Percentiles rank a stretch among this genome's conserved stretches.
Evolutionary conservation across 2,113 vertebrate species (phyloP).

Genomic region (Laterallus jamaicensis): DNA sequence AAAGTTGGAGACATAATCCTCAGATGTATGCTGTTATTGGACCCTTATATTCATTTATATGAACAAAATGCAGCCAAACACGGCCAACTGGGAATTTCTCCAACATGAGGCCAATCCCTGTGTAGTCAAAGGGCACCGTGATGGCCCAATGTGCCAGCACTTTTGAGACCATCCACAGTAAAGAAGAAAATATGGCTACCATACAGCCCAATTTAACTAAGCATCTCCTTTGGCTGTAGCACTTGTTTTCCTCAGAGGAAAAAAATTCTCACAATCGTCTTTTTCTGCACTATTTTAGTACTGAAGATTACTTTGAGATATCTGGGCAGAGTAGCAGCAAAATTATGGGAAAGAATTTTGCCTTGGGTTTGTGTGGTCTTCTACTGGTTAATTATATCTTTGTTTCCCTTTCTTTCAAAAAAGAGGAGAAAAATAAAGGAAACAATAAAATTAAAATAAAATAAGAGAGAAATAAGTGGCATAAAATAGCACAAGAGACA

Average conservation of each 20-base stretch:
- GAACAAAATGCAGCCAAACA: not conserved
- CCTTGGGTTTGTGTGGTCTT: not conserved
- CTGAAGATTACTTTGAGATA: not conserved
- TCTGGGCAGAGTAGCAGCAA: not conserved
- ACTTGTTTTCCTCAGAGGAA: not conserved
- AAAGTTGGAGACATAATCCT: not conserved
- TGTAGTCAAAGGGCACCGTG: not conserved
- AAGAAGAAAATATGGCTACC: not conserved
- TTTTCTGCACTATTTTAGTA: not conserved
- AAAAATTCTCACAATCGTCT: fast-evolving
- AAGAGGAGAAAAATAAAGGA: not conserved
- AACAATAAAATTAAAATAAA: not conserved
- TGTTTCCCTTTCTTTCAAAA: fast-evolving
- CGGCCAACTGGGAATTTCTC: not conserved
- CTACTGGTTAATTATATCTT: not conserved
- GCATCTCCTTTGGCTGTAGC: not conserved
- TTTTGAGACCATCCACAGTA: not conserved
- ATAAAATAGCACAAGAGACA: not conserved
- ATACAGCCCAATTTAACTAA: not conserved
- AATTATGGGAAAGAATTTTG: not conserved
- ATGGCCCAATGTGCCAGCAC: not conserved
- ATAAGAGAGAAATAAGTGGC: not conserved
- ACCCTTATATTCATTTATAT: not conserved
- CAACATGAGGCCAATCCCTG: fast-evolving
- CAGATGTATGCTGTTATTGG: not conserved